A percentile compares a stretch with the other conserved stretches of the same genome.
Evolutionary conservation across 2,888 invertebrate species (phyloP).

Genomic region (Luffia ferchaultella): DNA sequence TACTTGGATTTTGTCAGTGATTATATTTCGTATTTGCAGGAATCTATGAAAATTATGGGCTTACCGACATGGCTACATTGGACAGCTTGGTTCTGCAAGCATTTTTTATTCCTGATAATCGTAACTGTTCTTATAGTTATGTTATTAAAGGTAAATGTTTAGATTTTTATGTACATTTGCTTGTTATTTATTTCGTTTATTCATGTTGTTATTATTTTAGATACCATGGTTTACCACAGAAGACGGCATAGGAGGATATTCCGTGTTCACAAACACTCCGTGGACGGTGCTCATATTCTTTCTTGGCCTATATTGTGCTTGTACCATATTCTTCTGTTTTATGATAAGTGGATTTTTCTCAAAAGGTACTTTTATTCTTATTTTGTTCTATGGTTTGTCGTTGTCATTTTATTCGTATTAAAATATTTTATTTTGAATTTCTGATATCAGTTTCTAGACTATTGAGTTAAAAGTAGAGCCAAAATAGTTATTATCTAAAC

Average conservation of each 20-base stretch:
- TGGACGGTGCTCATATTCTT: conserved; percentile 75
- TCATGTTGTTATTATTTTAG: conserved; percentile 26
- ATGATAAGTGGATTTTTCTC: conserved; percentile 82
- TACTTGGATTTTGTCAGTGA: too few species aligned
- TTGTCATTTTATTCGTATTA: conserved; percentile 10
- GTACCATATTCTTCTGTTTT: conserved; percentile 80
- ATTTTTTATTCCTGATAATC: conserved; percentile 72
- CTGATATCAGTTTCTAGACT: background rate
- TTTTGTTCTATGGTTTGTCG: background rate
- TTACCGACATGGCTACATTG: conserved; percentile 85
- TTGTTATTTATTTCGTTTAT: background rate
- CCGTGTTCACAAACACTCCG: conserved; percentile 75
- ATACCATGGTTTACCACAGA: conserved; percentile 59
- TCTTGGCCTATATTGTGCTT: conserved; percentile 73
- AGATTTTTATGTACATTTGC: background rate
- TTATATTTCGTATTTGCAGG: conserved; percentile 72
- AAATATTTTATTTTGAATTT: background rate
- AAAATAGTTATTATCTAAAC: too few species aligned
- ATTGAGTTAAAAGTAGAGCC: too few species aligned
- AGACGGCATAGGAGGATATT: conserved; percentile 50
- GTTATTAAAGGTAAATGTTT: conserved; percentile 59
- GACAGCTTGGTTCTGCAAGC: conserved; percentile 86
- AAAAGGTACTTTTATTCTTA: conserved; percentile 63
- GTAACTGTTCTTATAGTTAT: conserved; percentile 65
- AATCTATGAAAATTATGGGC: conserved; percentile 94